phyloP scores from a whole-genome alignment of 2,888 invertebrate genomes.

The Matsumyia berberina region DNA sequence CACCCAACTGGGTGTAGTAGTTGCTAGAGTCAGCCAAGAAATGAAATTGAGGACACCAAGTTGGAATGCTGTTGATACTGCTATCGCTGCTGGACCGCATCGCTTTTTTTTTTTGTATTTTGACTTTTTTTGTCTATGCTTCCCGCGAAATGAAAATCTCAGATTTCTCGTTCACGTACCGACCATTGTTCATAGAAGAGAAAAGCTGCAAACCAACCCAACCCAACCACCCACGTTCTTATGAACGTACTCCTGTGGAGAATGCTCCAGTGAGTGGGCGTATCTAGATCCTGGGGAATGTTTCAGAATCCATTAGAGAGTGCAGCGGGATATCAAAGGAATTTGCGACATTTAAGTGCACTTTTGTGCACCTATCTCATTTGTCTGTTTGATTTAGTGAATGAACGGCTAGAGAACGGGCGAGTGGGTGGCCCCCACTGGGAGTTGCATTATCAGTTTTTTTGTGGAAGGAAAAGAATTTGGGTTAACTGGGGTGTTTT shows the following conservation, averaged over 20 bases:
- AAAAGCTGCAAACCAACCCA: constrained; percentile 12
- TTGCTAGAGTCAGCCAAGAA: constrained; percentile 18
- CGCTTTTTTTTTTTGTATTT: constrained; percentile 28
- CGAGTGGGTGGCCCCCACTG: background rate
- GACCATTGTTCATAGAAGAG: constrained; percentile 38
- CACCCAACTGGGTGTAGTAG: constrained; percentile 1
- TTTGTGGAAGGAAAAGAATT: constrained; percentile 25
- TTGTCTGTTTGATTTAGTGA: constrained; percentile 76
- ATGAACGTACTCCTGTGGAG: background rate
- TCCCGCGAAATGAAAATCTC: constrained; percentile 61
- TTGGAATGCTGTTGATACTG: constrained; percentile 32
- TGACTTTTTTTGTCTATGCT: constrained; percentile 42
- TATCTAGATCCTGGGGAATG: constrained; percentile 56
- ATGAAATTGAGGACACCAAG: constrained; percentile 55
- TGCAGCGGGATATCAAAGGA: constrained; percentile 76
- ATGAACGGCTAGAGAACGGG: no score
- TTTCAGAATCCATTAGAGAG: constrained; percentile 73
- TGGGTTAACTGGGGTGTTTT: constrained; percentile 62
- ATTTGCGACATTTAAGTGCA: constrained; percentile 76
- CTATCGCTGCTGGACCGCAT: constrained; percentile 37
- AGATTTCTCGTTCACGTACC: constrained; percentile 69
- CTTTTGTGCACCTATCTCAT: constrained; percentile 75
- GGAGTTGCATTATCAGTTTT: constrained; percentile 45
- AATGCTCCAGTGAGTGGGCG: constrained; percentile 22
- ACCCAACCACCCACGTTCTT: background rate